Base-by-base conservation (phyloP, 1,140 invertebrate species). In the Leptoteleia sp. region DNA sequence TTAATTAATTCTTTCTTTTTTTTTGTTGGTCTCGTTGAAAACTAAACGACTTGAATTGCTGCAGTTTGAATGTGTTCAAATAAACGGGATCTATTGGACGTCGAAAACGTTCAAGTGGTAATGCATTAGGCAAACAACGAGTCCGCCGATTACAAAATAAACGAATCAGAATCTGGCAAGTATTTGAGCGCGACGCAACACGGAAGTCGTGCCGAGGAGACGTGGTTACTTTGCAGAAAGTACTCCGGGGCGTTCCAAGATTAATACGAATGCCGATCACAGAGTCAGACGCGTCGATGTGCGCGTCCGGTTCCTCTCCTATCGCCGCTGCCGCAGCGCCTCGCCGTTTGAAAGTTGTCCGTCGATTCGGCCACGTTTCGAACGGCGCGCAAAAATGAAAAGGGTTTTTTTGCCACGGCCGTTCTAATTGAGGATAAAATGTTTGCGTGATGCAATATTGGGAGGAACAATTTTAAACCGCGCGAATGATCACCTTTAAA, bases 221-320 rank as follows among this genome's bases (percentile, higher is more conserved):
- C 48, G 65, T 71, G 27, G 50, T 52, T 65, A 65, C 40, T 64
- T 50, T 54, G 54, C 35, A 61, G 50, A 59, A 55, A 71, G 52
- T 48, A 25, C 19, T 47, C 13, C 29, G 17, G 38, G 55, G 31
- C 54, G 59, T 67, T 62, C 35, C 40, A 72, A 71, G 22, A 59
- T 65, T 67, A 59, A 78, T 78, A 72, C 45, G 42, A 78, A 78
- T 78, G 68, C 76, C 62, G 76, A 72, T 78, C 76, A 78, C 76
- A 72, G 42, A 54, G 61, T 72, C 29, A 71, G 55, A 52, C 64
- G 54, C 45, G 65, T 43, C 47, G 45, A 61, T 79, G 61, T 59
- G 54, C 55, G 76, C 76, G 76, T 79, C 76, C 76, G 76, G 76
- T 79, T 79, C 68, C 68, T 77, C 47, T 65, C 13, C 35, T 61